Percentiles rank a stretch among this genome's conserved stretches.
Evolutionary conservation across 2,113 vertebrate species (phyloP).

Genomic region (Agapornis roseicollis): DNA sequence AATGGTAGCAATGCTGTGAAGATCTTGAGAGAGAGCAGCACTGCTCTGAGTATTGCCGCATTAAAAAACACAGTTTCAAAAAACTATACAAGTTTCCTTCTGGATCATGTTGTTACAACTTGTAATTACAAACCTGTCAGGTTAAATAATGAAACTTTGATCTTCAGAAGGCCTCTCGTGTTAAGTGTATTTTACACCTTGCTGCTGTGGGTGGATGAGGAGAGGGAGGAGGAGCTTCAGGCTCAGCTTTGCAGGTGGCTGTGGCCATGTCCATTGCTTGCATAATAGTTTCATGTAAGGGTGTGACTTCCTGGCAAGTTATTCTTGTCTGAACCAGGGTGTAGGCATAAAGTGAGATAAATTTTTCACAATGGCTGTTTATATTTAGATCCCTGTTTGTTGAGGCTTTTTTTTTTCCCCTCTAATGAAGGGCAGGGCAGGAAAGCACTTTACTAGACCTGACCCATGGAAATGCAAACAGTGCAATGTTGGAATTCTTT

Average conservation of each 20-base stretch:
- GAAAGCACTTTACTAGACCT: neutral
- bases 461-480: neutral
- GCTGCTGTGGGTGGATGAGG: neutral
- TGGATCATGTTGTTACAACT: neutral
- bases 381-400: neutral
- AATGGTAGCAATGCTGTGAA: neutral
- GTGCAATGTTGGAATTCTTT: neutral
- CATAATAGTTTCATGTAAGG: conserved; percentile 13
- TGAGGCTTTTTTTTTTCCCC: neutral
- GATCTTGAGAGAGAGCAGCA: neutral
- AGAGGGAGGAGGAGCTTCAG: neutral
- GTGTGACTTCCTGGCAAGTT: conserved; percentile 1
- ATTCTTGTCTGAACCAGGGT: neutral
- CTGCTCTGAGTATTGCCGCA: neutral
- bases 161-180: neutral
- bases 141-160: neutral
- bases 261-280: neutral
- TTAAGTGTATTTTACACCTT: neutral
- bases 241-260: neutral
- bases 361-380: neutral
- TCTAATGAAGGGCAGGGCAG: neutral
- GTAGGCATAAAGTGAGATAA: neutral
- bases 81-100: neutral
- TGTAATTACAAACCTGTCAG: neutral
- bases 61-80: neutral